These are phyloP conservation scores for Allophyes oxyacanthae DNA, from an alignment of 2,888 invertebrate genomes.

Conservation along the genomic window DNA sequence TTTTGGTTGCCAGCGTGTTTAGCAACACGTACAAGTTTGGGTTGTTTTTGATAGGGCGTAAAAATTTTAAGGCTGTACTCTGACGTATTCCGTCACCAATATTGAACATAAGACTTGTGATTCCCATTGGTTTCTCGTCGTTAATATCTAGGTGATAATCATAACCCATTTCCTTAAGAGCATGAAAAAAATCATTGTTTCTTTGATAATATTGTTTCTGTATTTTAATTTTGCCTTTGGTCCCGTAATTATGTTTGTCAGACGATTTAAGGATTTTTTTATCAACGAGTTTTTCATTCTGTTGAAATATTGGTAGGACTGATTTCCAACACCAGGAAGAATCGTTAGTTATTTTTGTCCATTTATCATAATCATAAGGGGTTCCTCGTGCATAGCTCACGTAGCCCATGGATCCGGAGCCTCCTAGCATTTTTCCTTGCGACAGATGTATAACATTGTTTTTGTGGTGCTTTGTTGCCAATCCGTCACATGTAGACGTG, in stretches of 20 bases:
- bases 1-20: conserved; percentile 79
- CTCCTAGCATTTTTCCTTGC: conserved; percentile 66
- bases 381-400: conserved; percentile 11
- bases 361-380: conserved; percentile 23
- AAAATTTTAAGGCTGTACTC: conserved; percentile 84
- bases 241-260: conserved; percentile 65
- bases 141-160: conserved; percentile 50
- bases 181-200: conserved; percentile 60
- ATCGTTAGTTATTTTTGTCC: conserved; percentile 26
- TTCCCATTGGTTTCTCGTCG: conserved; percentile 67
- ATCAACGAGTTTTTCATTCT: conserved; percentile 25
- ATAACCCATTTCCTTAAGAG: conserved; percentile 80
- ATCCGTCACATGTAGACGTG: conserved; percentile 44
- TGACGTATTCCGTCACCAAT: conserved; percentile 78
- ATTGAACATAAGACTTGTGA: conserved; percentile 77
- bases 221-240: conserved; percentile 75
- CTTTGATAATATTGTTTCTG: conserved; percentile 54
- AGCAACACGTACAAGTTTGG: conserved; percentile 73
- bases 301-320: conserved; percentile 4
- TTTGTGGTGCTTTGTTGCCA: conserved; percentile 30
- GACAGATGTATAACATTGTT: conserved; percentile 47
- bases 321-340: conserved; percentile 24
- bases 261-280: conserved; percentile 23
- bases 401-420: conserved; percentile 16
- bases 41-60: conserved; percentile 64